Conservation (phyloP, 2,113 vertebrate species). For the Pardalotus punctatus region DNA sequence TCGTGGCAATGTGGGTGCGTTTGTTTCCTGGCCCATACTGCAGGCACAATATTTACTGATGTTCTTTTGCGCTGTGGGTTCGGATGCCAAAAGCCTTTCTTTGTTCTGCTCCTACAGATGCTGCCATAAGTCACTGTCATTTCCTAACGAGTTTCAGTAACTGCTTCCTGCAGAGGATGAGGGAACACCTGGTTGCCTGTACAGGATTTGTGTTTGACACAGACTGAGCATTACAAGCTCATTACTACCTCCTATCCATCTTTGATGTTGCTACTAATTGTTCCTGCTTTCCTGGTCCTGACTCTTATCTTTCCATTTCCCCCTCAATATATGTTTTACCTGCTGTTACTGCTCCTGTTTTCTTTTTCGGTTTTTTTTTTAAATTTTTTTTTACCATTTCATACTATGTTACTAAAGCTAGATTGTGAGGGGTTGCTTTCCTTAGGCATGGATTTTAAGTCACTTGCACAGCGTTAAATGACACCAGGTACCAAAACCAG, state of each 20-base stretch:
- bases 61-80: neutral
- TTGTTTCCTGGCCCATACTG: neutral
- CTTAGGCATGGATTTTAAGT: neutral
- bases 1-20: neutral
- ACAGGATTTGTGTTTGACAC: neutral
- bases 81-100: neutral
- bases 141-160: conserved; percentile 3
- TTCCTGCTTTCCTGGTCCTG: neutral
- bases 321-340: neutral
- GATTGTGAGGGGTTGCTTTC: neutral
- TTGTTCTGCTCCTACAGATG: conserved; percentile 16
- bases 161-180: neutral
- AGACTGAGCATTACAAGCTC: neutral
- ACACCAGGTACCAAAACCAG: neutral
- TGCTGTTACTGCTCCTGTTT: neutral
- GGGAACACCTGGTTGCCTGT: neutral
- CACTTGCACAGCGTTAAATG: neutral
- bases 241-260: neutral
- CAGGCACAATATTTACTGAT: conserved; percentile 18
- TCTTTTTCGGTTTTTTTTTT: too few relatives aligned
- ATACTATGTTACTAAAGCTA: neutral
- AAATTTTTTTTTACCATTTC: neutral
- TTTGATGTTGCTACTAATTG: neutral
- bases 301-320: neutral
- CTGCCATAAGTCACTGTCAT: neutral